Base-by-base conservation (phyloP, 1,140 invertebrate species). In the Hypsibius dujardini region DNA sequence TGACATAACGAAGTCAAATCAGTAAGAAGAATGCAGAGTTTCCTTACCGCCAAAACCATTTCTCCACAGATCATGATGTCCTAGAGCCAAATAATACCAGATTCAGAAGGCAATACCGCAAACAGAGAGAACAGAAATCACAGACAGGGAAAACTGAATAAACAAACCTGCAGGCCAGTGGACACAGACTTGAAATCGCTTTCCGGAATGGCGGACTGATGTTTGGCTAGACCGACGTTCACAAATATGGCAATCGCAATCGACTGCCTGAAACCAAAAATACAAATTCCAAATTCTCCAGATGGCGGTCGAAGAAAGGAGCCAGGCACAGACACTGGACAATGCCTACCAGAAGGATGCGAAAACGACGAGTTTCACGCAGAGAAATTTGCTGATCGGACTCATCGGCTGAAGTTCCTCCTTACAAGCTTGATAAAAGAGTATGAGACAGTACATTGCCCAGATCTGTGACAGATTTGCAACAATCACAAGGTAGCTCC, bases 281-380 rank as follows among this genome's bases (percentile, higher is more conserved):
- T 12, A 56, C 7, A 56, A 56, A 56, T 56, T n/a, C 7, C 7
- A 56, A 56, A 56, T 12, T 88, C 86, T 95, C 92, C 95, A 95
- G 81, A 97, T 96, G 71, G 92, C 95, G 76, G 95, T 92, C 82
- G 96, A 97, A 14, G 96, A 90, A 71, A 97, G 92, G 76, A 90
- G 89, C 84, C 96, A 96, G 73, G 96, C 95, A 79, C 93, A 95
- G n/a, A 96, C 28, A 28, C 28, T 28, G 28, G 28, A 28, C 28
- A 28, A 0, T 28, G 28, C 28, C 88, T 86, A 95, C 92, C 95
- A 95, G 81, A 97, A 97, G 71, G 92, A 95, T 76, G 95, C 92
- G 82, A 97, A 97, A 14, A 97, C 90, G 71, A 97, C 92, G 76
- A 90, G 89, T 84, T 97, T 97, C 72, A 97, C 95, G 79, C 93